Evolutionary conservation across 2,888 invertebrate species (phyloP).

Genomic region (Linnaemya tessellans): DNA sequence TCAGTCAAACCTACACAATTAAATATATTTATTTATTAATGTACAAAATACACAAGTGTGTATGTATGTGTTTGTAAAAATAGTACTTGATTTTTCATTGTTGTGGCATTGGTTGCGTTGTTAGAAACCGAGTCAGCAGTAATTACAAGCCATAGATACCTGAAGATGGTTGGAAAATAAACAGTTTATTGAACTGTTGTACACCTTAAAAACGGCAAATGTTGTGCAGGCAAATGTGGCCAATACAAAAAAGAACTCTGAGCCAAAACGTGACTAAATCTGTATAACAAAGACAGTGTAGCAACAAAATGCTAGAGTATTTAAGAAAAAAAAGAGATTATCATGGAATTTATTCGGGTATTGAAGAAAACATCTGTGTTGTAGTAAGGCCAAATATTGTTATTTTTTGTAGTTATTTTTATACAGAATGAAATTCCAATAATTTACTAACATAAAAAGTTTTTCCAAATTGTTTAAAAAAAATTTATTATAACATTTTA

Average conservation of each 20-base stretch:
- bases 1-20: neutral
- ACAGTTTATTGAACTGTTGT: slow-evolving; percentile 55
- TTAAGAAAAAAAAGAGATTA: neutral
- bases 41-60: neutral
- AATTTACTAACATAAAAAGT: neutral
- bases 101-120: slow-evolving; percentile 54
- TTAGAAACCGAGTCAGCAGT: slow-evolving; percentile 62
- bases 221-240: neutral
- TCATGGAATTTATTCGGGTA: slow-evolving; percentile 7
- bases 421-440: neutral
- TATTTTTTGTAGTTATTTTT: neutral
- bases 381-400: neutral
- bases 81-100: slow-evolving; percentile 43
- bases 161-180: slow-evolving; percentile 22
- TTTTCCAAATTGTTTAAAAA: neutral
- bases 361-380: slow-evolving; percentile 3
- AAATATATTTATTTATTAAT: neutral
- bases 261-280: neutral
- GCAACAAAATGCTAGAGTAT: neutral
- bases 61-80: neutral
- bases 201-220: slow-evolving; percentile 16
- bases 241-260: slow-evolving; percentile 1
- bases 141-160: slow-evolving; percentile 34
- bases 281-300: neutral
- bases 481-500: no score